A percentile compares a stretch with the other conserved stretches of the same genome.
These are phyloP conservation scores for Mormyrus iriodes DNA, from an alignment of 2,113 vertebrate species.

Conservation along the genomic window DNA sequence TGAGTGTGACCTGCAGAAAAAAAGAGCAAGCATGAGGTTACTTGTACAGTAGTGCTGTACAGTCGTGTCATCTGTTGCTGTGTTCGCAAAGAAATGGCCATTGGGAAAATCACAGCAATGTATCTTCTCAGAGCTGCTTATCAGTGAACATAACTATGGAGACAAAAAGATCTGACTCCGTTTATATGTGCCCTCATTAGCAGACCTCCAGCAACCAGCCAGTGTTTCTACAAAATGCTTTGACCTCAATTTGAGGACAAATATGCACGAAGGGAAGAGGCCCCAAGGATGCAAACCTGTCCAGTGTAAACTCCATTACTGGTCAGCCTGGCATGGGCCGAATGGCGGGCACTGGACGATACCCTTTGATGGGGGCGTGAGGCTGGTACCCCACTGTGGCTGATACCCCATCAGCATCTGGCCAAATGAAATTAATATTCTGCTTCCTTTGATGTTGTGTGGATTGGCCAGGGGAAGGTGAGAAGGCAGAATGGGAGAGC, in stretches of 20 bases:
- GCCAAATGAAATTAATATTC: not conserved
- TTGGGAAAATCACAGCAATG: not conserved
- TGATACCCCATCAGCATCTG: not conserved
- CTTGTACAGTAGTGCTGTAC: not conserved
- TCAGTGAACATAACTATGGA: not conserved
- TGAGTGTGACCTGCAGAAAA: not conserved
- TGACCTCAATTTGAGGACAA: constrained; percentile 7
- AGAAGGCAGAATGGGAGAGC: not conserved
- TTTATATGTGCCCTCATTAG: not conserved
- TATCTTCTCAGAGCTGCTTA: not conserved
- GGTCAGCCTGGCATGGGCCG: not conserved
- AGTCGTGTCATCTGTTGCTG: not conserved
- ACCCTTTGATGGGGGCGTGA: not conserved
- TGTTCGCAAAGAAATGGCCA: not conserved
- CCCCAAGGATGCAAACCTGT: too few relatives aligned
- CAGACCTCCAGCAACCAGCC: not conserved
- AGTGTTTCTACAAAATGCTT: constrained; percentile 10
- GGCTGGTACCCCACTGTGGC: not conserved
- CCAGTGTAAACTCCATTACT: not conserved
- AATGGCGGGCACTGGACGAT: not conserved
- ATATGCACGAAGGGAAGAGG: not conserved
- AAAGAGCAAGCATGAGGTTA: not conserved
- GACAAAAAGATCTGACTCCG: not conserved
- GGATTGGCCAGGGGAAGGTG: not conserved
- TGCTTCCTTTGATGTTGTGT: not conserved